These are phyloP conservation scores for Siderastrea radians DNA, from an alignment of 92 coral and sea anemone genomes.

Conservation along the genomic window DNA sequence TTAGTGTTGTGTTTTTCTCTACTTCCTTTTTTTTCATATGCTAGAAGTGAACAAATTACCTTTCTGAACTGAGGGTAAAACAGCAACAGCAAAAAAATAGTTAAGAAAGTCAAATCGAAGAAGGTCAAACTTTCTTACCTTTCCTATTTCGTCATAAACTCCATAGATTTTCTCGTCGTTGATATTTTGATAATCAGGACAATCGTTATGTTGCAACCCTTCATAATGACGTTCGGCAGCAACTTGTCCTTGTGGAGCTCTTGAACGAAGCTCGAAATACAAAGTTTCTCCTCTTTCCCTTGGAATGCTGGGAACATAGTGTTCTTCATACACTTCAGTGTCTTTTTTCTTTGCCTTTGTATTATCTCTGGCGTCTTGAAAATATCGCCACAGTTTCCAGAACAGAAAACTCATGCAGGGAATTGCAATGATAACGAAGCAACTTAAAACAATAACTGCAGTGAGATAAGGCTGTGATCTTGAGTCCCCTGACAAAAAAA, in stretches of 20 bases:
- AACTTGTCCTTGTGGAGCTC: background rate
- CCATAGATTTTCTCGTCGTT: too few relatives aligned
- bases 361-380: background rate
- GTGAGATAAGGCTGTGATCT: background rate
- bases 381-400: background rate
- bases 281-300: background rate
- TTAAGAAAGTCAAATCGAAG: too few relatives aligned
- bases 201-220: background rate
- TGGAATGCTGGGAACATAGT: background rate
- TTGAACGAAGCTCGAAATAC: background rate
- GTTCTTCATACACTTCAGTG: background rate
- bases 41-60: too few relatives aligned
- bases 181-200: too few relatives aligned
- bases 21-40: too few relatives aligned
- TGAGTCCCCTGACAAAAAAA: too few relatives aligned
- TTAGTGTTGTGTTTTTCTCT: too few relatives aligned
- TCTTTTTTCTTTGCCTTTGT: background rate
- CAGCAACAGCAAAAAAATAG: too few relatives aligned
- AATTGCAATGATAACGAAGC: background rate
- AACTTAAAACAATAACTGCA: background rate
- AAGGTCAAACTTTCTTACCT: too few relatives aligned
- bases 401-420: background rate
- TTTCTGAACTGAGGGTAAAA: too few relatives aligned
- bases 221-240: background rate
- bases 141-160: too few relatives aligned